Percentiles rank a stretch among this genome's conserved stretches.
phyloP scores from a whole-genome alignment of 2,113 vertebrate genomes.

The Hippocampus guttulatus region DNA sequence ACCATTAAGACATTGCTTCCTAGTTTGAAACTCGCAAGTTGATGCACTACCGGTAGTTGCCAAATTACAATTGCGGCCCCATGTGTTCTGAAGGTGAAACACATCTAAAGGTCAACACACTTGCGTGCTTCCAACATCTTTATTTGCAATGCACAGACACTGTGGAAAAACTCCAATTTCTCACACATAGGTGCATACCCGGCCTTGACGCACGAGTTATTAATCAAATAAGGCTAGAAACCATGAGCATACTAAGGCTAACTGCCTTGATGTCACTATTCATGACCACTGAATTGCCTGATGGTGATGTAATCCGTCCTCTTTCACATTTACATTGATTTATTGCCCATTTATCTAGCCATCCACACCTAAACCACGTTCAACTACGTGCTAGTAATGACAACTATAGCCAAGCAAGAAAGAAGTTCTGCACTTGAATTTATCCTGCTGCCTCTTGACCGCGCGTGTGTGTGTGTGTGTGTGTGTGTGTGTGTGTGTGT shows the following conservation, averaged over 20 bases:
- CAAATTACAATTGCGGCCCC: slow-evolving; percentile 2
- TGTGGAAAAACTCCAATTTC: background rate
- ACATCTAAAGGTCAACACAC: slow-evolving; percentile 25
- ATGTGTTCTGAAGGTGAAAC: slow-evolving; percentile 11
- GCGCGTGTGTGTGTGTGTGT: slow-evolving; percentile 22
- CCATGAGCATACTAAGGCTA: background rate
- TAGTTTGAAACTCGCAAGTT: slow-evolving; percentile 10
- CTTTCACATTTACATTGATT: slow-evolving; percentile 20
- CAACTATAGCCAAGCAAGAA: slow-evolving; percentile 16
- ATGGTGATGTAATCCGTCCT: slow-evolving; percentile 7
- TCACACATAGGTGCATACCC: too few relatives aligned
- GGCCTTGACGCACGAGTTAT: slow-evolving; percentile 31
- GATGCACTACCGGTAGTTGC: background rate
- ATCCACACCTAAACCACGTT: background rate
- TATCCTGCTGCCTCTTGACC: slow-evolving; percentile 17
- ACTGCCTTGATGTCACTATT: slow-evolving; percentile 21
- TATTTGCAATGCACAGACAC: background rate
- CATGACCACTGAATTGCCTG: slow-evolving; percentile 15
- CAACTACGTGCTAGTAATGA: background rate
- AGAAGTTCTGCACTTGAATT: slow-evolving; percentile 24
- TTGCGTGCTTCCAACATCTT: background rate
- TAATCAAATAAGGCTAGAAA: slow-evolving; percentile 40
- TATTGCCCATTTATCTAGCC: slow-evolving; percentile 5
- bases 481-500: slow-evolving; percentile 27
- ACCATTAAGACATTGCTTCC: background rate